Percentiles rank a stretch among this genome's conserved stretches.
Conservation (phyloP, 2,888 invertebrate genomes). For the Oasisia sp. region DNA sequence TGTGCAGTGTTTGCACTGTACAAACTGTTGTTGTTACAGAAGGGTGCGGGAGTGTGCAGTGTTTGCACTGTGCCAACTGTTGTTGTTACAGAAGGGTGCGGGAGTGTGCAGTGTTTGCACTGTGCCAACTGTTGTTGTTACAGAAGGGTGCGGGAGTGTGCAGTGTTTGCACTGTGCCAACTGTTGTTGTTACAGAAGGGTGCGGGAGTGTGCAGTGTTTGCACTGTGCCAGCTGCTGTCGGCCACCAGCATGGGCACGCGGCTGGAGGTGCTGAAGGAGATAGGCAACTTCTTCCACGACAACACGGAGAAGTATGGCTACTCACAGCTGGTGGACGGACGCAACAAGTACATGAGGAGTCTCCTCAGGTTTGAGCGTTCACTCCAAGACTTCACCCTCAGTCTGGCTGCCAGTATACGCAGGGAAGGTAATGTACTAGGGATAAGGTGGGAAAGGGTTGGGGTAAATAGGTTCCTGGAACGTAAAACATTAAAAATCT, state of each 20-base stretch:
- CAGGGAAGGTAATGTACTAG: not conserved
- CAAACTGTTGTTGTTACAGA: not conserved
- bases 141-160: not conserved
- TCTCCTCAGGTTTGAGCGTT: not conserved
- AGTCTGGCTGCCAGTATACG: not conserved
- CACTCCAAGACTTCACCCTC: not conserved
- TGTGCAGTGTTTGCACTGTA: not conserved
- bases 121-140: not conserved
- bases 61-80: not conserved
- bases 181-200: not conserved
- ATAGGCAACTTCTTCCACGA: not conserved
- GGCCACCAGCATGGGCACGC: not conserved
- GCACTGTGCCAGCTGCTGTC: not conserved
- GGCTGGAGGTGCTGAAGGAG: not conserved
- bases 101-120: not conserved
- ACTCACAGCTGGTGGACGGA: not conserved
- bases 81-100: not conserved
- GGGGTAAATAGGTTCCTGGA: too few species aligned
- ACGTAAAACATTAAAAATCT: too few species aligned
- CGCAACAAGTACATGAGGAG: not conserved
- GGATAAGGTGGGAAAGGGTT: too few species aligned
- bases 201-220: constrained; percentile 13
- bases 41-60: not conserved
- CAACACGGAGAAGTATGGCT: not conserved
- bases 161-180: not conserved